Evolutionary conservation across 1,140 invertebrate genomes (phyloP).

Genomic region (Yoshiicerus persimilis): DNA sequence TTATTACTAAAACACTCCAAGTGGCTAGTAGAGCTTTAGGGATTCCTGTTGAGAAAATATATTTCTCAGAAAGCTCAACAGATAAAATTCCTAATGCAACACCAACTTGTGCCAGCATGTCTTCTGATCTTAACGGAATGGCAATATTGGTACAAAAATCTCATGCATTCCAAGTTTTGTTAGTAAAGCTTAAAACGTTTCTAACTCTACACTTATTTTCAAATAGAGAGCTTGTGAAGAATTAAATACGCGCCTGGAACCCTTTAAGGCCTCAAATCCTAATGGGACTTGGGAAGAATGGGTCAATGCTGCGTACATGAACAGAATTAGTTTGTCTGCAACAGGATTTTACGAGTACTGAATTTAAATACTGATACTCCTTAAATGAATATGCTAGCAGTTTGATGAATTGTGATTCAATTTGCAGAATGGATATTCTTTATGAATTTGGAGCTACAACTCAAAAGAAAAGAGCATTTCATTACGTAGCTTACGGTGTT

Average conservation of each 20-base stretch:
- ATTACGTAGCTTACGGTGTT: constrained; percentile 78
- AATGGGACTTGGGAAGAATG: constrained; percentile 80
- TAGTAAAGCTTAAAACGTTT: not conserved
- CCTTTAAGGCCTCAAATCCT: constrained; percentile 74
- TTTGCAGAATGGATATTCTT: constrained; percentile 58
- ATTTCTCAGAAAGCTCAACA: constrained; percentile 85
- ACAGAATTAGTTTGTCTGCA: constrained; percentile 77
- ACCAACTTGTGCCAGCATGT: constrained; percentile 83
- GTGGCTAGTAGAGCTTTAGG: constrained; percentile 72
- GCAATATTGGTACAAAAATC: constrained; percentile 71
- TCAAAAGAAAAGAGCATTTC: constrained; percentile 62
- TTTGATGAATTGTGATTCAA: not conserved
- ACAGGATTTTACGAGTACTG: constrained; percentile 76
- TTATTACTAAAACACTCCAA: constrained; percentile 94
- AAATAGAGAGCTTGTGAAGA: constrained; percentile 75
- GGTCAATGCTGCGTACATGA: constrained; percentile 76
- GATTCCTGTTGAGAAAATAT: constrained; percentile 74
- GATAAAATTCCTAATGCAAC: constrained; percentile 94
- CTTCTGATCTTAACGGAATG: constrained; percentile 93
- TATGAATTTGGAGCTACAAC: not conserved
- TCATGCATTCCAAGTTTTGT: not conserved
- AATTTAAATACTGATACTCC: no score
- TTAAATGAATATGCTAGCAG: no score
- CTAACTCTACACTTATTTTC: not conserved
- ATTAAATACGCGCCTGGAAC: constrained; percentile 73